phyloP scores from a whole-genome alignment of 2,113 vertebrate species.

The Catharus bicknelli region DNA sequence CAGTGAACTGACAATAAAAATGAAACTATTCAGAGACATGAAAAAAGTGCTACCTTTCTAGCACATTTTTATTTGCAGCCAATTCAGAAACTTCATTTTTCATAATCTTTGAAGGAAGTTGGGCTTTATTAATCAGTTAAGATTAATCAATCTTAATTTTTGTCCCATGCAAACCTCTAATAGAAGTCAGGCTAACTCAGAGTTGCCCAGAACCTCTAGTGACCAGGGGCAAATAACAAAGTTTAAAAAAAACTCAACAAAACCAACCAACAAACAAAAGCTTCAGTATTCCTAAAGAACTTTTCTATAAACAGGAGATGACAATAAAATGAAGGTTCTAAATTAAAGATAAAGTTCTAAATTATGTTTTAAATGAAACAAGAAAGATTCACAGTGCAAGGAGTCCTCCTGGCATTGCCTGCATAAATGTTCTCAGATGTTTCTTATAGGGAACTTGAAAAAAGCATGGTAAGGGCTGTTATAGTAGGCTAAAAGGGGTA shows the following conservation, averaged over 20 bases:
- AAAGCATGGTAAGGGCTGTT: background rate
- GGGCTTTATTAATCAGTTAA: background rate
- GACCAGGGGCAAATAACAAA: background rate
- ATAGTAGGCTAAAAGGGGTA: background rate
- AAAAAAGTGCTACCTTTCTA: background rate
- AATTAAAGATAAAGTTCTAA: background rate
- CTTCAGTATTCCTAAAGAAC: background rate
- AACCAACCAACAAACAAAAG: background rate
- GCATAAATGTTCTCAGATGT: background rate
- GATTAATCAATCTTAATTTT: background rate
- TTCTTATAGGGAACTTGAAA: background rate
- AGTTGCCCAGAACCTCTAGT: background rate
- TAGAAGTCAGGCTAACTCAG: background rate
- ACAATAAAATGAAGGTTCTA: background rate
- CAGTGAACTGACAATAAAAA: background rate
- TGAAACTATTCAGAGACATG: background rate
- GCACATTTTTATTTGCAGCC: background rate
- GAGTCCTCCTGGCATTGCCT: fast-evolving
- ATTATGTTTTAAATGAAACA: background rate
- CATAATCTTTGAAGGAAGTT: background rate
- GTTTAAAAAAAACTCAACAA: background rate
- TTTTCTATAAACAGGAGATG: background rate
- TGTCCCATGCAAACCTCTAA: background rate
- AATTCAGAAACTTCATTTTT: background rate
- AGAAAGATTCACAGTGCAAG: background rate